These are phyloP conservation scores for Stegana nigrithorax DNA, from an alignment of 2,888 invertebrate species.

Conservation along the genomic window DNA sequence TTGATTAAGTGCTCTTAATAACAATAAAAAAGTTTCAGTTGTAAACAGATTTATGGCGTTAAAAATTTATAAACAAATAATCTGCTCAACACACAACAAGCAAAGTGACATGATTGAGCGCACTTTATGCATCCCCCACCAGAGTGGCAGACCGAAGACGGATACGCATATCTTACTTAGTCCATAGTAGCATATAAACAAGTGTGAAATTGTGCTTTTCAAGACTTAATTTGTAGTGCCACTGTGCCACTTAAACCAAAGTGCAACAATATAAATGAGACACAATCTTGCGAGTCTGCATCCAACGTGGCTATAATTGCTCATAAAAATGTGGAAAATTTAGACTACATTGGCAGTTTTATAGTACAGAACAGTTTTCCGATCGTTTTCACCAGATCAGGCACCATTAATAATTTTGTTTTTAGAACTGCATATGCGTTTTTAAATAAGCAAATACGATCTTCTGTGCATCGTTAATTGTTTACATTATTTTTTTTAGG, in stretches of 20 bases:
- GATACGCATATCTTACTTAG: not conserved
- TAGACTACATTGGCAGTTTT: too few relatives aligned
- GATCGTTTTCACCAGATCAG: too few relatives aligned
- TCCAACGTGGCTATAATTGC: constrained; percentile 26
- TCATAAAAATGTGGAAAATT: constrained; percentile 61
- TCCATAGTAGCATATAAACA: not conserved
- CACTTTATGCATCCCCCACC: constrained; percentile 24
- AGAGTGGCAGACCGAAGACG: not conserved
- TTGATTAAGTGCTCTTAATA: too few relatives aligned
- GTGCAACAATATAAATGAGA: not conserved
- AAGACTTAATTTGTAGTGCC: constrained; percentile 12
- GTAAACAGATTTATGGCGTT: constrained; percentile 48
- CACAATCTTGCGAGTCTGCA: not conserved
- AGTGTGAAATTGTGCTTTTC: constrained; percentile 18
- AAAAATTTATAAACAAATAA: constrained; percentile 44
- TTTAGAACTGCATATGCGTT: too few relatives aligned
- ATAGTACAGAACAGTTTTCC: too few relatives aligned
- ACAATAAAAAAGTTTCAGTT: not conserved
- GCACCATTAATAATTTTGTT: too few relatives aligned
- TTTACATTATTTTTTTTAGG: too few relatives aligned
- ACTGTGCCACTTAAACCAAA: not conserved
- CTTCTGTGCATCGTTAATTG: too few relatives aligned
- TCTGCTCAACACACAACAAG: not conserved
- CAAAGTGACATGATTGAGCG: constrained; percentile 36
- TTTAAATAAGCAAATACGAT: too few relatives aligned